These are phyloP conservation scores for Spodoptera exigua DNA, from an alignment of 2,888 invertebrate species.

Conservation along the genomic window DNA sequence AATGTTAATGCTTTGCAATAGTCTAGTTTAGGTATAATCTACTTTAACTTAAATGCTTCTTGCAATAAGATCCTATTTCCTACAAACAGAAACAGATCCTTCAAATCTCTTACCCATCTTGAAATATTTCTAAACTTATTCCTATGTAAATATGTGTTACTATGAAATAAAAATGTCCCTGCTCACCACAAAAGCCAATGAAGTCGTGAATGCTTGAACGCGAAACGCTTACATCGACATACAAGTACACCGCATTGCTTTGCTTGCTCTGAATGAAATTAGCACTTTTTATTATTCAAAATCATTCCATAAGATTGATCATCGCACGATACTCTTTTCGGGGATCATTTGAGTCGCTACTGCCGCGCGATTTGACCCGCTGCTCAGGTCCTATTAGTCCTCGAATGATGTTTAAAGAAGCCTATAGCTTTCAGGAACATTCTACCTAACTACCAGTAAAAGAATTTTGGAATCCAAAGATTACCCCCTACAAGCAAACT, in stretches of 20 bases:
- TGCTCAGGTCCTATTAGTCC: too few relatives aligned
- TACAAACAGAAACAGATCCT: too few relatives aligned
- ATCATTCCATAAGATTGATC: conserved; percentile 30
- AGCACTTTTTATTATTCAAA: conserved; percentile 39
- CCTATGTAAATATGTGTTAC: conserved; percentile 30
- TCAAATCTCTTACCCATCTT: not conserved
- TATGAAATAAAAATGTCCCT: conserved; percentile 67
- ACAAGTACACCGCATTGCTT: conserved; percentile 78
- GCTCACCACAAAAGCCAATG: conserved; percentile 61
- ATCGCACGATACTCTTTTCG: conserved; percentile 36
- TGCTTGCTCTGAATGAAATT: conserved; percentile 65
- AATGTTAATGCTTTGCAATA: conserved; percentile 1
- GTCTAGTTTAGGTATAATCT: not conserved
- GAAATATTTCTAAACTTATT: not conserved
- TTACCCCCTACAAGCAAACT: too few relatives aligned
- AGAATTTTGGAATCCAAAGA: too few relatives aligned
- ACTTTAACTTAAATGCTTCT: too few relatives aligned
- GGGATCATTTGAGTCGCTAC: conserved; percentile 21
- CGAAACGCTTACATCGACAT: conserved; percentile 65
- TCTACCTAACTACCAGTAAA: too few relatives aligned
- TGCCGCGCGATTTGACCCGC: too few relatives aligned
- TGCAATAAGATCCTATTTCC: too few relatives aligned
- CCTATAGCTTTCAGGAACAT: too few relatives aligned
- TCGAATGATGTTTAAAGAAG: too few relatives aligned
- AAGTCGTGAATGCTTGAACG: conserved; percentile 61